Evolutionary conservation across 2,888 invertebrate species (phyloP).

Genomic region (Noctua comes): DNA sequence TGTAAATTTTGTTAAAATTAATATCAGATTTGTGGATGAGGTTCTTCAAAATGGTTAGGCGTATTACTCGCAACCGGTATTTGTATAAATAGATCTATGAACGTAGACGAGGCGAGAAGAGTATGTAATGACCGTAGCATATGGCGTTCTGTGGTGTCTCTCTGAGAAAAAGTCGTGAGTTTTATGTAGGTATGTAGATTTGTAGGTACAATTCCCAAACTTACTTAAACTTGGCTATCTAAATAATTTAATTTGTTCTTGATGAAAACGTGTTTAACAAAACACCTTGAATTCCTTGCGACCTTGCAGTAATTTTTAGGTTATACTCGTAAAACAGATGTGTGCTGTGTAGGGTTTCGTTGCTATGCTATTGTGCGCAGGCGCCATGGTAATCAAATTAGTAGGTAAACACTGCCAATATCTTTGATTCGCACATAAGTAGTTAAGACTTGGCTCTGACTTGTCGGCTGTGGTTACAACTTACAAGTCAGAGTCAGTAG

Average conservation of each 20-base stretch:
- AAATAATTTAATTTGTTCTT: background rate
- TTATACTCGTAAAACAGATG: background rate
- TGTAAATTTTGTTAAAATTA: background rate
- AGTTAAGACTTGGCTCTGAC: conserved; percentile 1
- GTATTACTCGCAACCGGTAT: background rate
- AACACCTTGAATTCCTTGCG: background rate
- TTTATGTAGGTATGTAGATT: background rate
- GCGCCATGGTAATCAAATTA: conserved; percentile 21
- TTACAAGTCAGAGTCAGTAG: background rate
- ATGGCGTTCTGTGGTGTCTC: background rate
- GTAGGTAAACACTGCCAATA: background rate
- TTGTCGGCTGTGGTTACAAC: background rate
- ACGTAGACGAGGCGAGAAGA: background rate
- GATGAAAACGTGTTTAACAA: background rate
- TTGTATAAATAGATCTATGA: background rate
- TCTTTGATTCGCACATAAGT: background rate
- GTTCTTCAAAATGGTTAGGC: background rate
- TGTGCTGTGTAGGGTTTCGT: conserved; percentile 2
- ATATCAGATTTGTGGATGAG: background rate
- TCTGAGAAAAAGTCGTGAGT: background rate
- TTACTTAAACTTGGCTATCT: background rate
- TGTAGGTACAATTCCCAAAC: background rate
- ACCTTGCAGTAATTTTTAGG: conserved; percentile 1
- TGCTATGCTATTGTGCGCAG: conserved; percentile 8
- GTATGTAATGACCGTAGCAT: background rate